Conservation (phyloP, 2,113 vertebrate species). For the Numenius arquata region DNA sequence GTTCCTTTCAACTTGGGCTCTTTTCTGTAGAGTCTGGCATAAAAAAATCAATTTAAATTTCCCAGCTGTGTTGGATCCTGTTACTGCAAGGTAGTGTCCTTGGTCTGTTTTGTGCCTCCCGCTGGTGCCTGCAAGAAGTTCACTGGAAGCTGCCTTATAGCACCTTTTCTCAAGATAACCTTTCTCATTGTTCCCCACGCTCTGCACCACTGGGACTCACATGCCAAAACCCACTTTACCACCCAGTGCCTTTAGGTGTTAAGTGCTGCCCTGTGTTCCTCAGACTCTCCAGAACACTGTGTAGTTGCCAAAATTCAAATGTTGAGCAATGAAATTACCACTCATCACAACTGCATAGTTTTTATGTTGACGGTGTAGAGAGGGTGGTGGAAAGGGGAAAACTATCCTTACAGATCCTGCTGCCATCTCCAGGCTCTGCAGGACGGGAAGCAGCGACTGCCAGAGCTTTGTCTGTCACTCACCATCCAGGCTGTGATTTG, state of each 20-base stretch:
- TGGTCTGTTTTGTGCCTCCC: neutral
- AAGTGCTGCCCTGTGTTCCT: neutral
- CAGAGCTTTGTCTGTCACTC: neutral
- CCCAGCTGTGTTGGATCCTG: neutral
- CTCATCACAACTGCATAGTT: neutral
- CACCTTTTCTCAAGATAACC: neutral
- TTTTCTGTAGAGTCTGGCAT: neutral
- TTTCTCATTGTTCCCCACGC: neutral
- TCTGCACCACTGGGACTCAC: neutral
- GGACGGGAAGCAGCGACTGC: neutral
- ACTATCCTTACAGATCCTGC: neutral
- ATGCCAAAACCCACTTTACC: neutral
- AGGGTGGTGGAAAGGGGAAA: neutral
- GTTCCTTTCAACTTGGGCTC: neutral
- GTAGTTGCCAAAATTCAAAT: neutral
- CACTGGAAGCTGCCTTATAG: neutral
- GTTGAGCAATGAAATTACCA: neutral
- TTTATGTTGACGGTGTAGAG: neutral
- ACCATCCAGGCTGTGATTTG: neutral
- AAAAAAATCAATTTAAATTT: neutral
- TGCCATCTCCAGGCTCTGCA: neutral
- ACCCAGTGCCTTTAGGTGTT: neutral
- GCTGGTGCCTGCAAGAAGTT: neutral
- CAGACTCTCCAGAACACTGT: neutral
- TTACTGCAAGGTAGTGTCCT: neutral